Percentiles rank a stretch among this genome's conserved stretches.
Conservation (phyloP, 2,797 vertebrate species). For the Moxostoma hubbsi region DNA sequence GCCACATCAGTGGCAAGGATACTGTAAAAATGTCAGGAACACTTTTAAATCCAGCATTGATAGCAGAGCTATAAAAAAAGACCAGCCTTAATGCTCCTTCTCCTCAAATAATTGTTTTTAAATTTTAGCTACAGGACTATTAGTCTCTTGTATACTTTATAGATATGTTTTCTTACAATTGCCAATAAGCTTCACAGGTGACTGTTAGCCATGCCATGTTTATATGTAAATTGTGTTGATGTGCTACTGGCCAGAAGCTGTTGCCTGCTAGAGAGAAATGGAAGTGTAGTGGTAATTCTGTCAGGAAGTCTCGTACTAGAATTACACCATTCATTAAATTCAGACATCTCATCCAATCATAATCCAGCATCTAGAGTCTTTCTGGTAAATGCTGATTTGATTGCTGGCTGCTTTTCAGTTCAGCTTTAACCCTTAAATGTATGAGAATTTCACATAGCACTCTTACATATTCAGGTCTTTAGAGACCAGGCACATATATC, state of each 20-base stretch:
- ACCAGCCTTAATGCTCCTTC: slow-evolving; percentile 1
- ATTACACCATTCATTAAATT: too few species aligned
- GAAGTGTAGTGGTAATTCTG: too few species aligned
- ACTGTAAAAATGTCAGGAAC: slow-evolving; percentile 14
- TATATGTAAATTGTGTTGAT: slow-evolving; percentile 44
- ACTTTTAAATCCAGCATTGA: neutral
- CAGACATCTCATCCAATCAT: too few species aligned
- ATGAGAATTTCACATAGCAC: too few species aligned
- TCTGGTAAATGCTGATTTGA: too few species aligned
- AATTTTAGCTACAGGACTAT: neutral
- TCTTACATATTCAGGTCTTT: too few species aligned
- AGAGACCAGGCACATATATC: too few species aligned
- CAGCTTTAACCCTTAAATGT: too few species aligned
- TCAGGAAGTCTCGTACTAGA: too few species aligned
- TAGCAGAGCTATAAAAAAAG: slow-evolving; percentile 9
- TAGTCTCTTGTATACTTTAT: neutral
- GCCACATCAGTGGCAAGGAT: neutral
- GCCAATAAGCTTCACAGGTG: slow-evolving; percentile 11
- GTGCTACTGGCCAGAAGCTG: slow-evolving; percentile 41
- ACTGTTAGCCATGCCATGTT: slow-evolving; percentile 46
- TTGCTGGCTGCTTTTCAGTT: too few species aligned
- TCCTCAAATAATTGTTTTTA: neutral
- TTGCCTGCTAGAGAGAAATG: slow-evolving; percentile 33
- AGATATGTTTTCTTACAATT: slow-evolving; percentile 18
- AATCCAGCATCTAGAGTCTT: too few species aligned